Conservation (phyloP, 2,797 vertebrate species). For the Salarias fasciatus region DNA sequence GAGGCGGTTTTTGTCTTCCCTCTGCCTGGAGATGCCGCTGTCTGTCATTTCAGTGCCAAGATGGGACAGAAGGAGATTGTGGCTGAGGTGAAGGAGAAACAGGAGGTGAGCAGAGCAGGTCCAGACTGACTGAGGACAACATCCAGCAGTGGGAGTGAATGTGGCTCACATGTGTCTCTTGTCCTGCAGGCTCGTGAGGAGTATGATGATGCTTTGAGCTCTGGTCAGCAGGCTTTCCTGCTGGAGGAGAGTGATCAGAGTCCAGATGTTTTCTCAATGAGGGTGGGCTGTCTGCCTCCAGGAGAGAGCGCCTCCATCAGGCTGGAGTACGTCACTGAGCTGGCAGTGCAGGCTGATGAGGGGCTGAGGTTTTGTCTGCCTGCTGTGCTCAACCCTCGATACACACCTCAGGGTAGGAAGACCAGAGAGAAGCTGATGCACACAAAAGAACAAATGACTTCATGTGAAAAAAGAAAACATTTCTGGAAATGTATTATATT, state of each 20-base stretch:
- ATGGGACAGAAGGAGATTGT: conserved; percentile 82
- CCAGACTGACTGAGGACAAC: no score
- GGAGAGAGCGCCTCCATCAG: conserved; percentile 81
- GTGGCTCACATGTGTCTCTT: conserved; percentile 1
- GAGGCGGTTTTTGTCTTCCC: conserved; percentile 88
- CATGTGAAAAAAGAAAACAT: no score
- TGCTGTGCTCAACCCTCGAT: conserved; percentile 85
- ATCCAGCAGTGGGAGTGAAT: neutral
- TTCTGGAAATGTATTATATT: no score
- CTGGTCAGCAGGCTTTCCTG: conserved; percentile 80
- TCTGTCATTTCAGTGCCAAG: conserved; percentile 86
- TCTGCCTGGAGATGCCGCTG: conserved; percentile 84
- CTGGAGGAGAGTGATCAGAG: conserved; percentile 82
- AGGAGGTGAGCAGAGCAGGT: conserved; percentile 71
- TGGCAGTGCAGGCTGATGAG: conserved; percentile 82
- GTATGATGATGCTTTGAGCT: conserved; percentile 77
- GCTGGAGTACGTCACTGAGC: conserved; percentile 84
- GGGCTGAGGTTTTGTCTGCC: conserved; percentile 86
- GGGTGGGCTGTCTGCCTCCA: conserved; percentile 82
- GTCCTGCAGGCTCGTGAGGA: conserved; percentile 70
- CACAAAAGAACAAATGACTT: no score
- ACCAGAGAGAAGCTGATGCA: neutral
- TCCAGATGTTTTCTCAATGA: conserved; percentile 81
- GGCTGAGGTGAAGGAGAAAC: conserved; percentile 84
- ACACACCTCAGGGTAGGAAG: conserved; percentile 77